A percentile compares a stretch with the other conserved stretches of the same genome.
Conservation (phyloP, 92 coral and sea anemone species). For the Phymanthus crucifer region DNA sequence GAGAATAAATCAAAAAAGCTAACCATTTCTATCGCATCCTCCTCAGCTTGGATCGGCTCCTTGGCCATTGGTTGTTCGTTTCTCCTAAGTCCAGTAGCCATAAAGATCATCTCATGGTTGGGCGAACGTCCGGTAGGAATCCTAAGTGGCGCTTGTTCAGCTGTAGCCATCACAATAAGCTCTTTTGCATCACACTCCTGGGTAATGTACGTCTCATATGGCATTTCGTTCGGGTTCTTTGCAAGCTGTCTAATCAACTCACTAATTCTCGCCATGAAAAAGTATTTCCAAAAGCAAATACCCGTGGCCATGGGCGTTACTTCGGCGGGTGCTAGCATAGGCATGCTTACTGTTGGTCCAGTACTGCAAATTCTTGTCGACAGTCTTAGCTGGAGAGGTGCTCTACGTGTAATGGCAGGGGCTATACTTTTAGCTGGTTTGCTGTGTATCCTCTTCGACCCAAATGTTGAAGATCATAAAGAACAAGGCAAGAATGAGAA, state of each 20-base stretch:
- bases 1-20: background rate
- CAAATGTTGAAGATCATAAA: slow-evolving; percentile 28
- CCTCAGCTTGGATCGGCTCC: slow-evolving; percentile 63
- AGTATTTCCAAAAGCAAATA: slow-evolving; percentile 31
- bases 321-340: slow-evolving; percentile 45
- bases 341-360: slow-evolving; percentile 45
- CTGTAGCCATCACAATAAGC: slow-evolving; percentile 17
- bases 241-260: background rate
- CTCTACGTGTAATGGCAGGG: slow-evolving; percentile 43
- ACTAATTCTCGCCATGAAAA: background rate
- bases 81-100: slow-evolving; percentile 34
- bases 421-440: slow-evolving; percentile 11
- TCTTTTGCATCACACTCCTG: slow-evolving; percentile 35
- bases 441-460: slow-evolving; percentile 22
- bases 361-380: slow-evolving; percentile 41
- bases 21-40: background rate
- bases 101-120: slow-evolving; percentile 24
- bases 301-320: slow-evolving; percentile 46
- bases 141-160: slow-evolving; percentile 23
- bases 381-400: slow-evolving; percentile 48
- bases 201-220: slow-evolving; percentile 42
- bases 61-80: slow-evolving; percentile 38
- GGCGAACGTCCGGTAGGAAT: slow-evolving; percentile 40
- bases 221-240: slow-evolving; percentile 34
- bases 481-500: background rate